Conservation (phyloP, 2,888 invertebrate species). For the Drosophila monieri region DNA sequence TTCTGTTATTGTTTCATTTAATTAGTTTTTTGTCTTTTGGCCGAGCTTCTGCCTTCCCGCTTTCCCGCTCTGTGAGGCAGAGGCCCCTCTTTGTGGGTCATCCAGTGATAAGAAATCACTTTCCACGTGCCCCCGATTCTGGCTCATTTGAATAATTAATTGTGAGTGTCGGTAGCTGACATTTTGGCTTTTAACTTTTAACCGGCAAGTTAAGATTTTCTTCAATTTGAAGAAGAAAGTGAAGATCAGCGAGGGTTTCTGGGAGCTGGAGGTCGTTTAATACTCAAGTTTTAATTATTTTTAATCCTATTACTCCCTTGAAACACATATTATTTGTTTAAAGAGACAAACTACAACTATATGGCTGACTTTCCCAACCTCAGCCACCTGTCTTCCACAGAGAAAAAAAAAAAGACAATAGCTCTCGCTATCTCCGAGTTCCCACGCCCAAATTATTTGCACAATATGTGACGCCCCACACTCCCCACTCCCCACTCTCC, state of each 20-base stretch:
- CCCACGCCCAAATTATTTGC: slow-evolving; percentile 70
- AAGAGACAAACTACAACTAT: slow-evolving; percentile 1
- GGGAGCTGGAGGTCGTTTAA: slow-evolving; percentile 5
- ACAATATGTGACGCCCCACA: slow-evolving; percentile 36
- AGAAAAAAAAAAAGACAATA: slow-evolving; percentile 20
- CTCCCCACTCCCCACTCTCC: slow-evolving; percentile 35
- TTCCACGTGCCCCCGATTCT: slow-evolving; percentile 70
- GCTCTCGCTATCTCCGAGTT: slow-evolving; percentile 34
- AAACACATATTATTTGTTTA: too few relatives aligned
- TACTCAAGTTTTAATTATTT: too few relatives aligned
- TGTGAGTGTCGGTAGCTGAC: slow-evolving; percentile 22
- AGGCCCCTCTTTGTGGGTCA: slow-evolving; percentile 39
- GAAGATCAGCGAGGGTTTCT: slow-evolving; percentile 25
- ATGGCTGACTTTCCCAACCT: slow-evolving; percentile 62
- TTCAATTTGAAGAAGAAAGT: slow-evolving; percentile 42
- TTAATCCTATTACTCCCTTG: too few relatives aligned
- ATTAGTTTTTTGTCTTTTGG: slow-evolving; percentile 47
- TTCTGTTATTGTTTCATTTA: slow-evolving; percentile 49
- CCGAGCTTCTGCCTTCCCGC: slow-evolving; percentile 24
- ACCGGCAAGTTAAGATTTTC: too few relatives aligned
- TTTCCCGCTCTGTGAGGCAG: slow-evolving; percentile 18
- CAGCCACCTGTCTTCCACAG: slow-evolving; percentile 23
- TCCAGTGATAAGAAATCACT: slow-evolving; percentile 54
- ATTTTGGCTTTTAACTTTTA: too few relatives aligned
- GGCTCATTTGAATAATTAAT: slow-evolving; percentile 69